Conservation (phyloP, 2,113 vertebrate species). For the Caloenas nicobarica region DNA sequence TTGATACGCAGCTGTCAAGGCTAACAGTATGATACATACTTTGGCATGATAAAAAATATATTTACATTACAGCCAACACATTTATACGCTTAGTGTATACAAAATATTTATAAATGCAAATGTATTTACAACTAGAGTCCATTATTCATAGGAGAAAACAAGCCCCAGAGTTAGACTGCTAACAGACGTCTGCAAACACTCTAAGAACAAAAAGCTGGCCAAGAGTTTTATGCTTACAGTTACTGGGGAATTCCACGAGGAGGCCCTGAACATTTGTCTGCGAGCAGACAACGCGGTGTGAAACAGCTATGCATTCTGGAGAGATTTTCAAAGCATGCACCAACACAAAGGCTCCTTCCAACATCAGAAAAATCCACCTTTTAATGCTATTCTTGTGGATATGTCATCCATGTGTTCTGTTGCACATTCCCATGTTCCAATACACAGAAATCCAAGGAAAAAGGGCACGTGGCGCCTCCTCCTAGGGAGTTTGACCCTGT, state of each 20-base stretch:
- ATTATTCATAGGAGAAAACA: constrained; percentile 26
- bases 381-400: neutral
- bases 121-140: constrained; percentile 75
- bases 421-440: neutral
- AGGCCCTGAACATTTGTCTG: constrained; percentile 18
- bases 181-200: constrained; percentile 5
- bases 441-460: neutral
- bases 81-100: constrained; percentile 70
- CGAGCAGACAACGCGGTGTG: constrained; percentile 24
- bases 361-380: neutral
- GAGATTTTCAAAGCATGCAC: neutral
- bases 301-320: neutral
- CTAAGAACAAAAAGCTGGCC: constrained; percentile 62
- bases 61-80: constrained; percentile 74
- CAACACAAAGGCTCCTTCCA: constrained; percentile 21
- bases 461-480: neutral
- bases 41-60: constrained; percentile 77
- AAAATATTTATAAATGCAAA: constrained; percentile 80
- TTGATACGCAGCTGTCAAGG: constrained; percentile 53
- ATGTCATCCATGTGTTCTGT: neutral
- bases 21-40: constrained; percentile 58
- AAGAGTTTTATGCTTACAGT: neutral
- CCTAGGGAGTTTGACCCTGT: neutral
- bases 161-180: constrained; percentile 27
- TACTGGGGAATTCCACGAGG: neutral